These are phyloP conservation scores for Nomada fabriciana DNA, from an alignment of 2,888 invertebrate species.

Conservation along the genomic window DNA sequence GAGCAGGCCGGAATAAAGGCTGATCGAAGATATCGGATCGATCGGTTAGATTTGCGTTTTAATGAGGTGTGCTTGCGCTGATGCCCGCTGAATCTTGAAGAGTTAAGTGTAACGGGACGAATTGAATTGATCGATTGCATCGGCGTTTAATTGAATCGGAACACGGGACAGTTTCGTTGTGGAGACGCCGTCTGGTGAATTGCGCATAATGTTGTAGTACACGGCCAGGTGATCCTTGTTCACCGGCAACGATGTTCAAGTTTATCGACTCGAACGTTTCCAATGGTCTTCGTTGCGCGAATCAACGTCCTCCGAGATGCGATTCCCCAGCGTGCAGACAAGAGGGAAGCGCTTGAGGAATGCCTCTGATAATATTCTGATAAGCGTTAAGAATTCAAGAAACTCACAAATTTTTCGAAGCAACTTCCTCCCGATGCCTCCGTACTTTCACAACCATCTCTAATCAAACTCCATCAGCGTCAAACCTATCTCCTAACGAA, in stretches of 20 bases:
- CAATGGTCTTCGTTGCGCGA: no score
- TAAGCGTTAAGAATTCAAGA: no score
- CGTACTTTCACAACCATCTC: no score
- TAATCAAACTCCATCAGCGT: constrained; percentile 14
- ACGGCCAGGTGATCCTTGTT: constrained; percentile 19
- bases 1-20: constrained; percentile 56
- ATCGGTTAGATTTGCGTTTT: constrained; percentile 66
- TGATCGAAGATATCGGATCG: constrained; percentile 63
- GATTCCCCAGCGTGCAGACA: no score
- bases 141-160: constrained; percentile 58
- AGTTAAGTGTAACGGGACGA: constrained; percentile 63
- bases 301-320: no score
- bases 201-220: constrained; percentile 47
- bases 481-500: neutral
- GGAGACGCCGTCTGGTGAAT: constrained; percentile 33
- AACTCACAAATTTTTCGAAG: neutral
- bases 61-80: constrained; percentile 64
- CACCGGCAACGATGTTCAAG: neutral
- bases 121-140: constrained; percentile 64
- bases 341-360: no score
- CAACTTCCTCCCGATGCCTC: neutral
- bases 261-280: neutral
- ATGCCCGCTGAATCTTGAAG: constrained; percentile 60
- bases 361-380: no score
- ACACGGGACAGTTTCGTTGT: constrained; percentile 25